phyloP scores from a whole-genome alignment of 2,113 vertebrate species.

The Coryphaenoides rupestris region DNA sequence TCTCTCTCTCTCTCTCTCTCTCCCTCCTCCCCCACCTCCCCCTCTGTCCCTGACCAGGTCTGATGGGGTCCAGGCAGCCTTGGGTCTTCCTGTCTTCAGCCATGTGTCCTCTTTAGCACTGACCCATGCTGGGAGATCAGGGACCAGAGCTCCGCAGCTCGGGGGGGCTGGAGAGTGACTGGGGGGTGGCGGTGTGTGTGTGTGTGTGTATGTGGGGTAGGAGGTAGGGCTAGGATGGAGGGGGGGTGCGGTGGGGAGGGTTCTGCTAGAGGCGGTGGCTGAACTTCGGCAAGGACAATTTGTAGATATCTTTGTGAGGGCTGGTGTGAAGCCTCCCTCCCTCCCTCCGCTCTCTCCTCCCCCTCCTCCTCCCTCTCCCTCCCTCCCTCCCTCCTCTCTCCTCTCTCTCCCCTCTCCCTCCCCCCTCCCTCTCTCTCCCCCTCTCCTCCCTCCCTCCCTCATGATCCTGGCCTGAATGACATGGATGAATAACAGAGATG shows the following conservation, averaged over 20 bases:
- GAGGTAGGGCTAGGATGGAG: neutral
- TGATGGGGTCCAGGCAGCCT: slow-evolving; percentile 50
- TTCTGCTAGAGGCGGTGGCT: slow-evolving; percentile 48
- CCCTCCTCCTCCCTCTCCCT: no score
- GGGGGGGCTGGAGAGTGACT: slow-evolving; percentile 41
- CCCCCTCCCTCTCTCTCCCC: slow-evolving; percentile 48
- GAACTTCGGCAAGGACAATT: slow-evolving; percentile 47
- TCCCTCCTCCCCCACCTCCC: neutral
- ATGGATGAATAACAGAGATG: slow-evolving; percentile 73
- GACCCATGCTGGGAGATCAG: slow-evolving; percentile 66
- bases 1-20: neutral
- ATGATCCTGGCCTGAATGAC: slow-evolving; percentile 66
- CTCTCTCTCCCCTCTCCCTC: slow-evolving; percentile 43
- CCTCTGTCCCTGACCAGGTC: slow-evolving; percentile 28
- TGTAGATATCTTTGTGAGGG: no score
- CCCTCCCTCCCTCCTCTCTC: no score
- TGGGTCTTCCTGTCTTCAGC: slow-evolving; percentile 63
- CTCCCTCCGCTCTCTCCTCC: no score
- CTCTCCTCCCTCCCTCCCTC: slow-evolving; percentile 52
- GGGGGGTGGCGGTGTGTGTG: slow-evolving; percentile 32
- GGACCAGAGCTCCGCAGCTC: slow-evolving; percentile 10
- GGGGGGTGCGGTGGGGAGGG: no score
- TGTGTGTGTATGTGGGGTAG: slow-evolving; percentile 7
- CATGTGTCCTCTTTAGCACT: slow-evolving; percentile 69
- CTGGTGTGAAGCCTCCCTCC: no score